Percentiles rank a stretch among this genome's conserved stretches.
Evolutionary conservation across 2,888 invertebrate genomes (phyloP).

Genomic region (Syritta pipiens): DNA sequence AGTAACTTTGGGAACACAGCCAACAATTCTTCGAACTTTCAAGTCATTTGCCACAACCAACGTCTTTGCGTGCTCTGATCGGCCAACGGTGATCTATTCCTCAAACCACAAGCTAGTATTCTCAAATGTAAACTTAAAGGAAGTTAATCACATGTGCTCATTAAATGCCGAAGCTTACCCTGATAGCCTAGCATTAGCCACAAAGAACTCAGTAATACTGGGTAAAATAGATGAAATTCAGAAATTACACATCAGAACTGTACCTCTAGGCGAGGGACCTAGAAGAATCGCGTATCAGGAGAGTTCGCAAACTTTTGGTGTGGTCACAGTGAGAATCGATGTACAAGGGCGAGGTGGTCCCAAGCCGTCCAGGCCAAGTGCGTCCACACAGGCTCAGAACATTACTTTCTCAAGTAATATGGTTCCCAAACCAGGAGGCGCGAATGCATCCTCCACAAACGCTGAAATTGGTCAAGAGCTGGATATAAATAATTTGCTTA

Average conservation of each 20-base stretch:
- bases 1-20: conserved; percentile 98
- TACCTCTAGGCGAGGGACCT: conserved; percentile 96
- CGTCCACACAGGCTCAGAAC: conserved; percentile 88
- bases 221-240: conserved; percentile 99
- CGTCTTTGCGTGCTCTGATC: conserved; percentile 99
- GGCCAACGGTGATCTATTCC: conserved; percentile 99
- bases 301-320: conserved; percentile 94
- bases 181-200: conserved; percentile 83
- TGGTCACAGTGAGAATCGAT: conserved; percentile 94
- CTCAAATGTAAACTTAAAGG: conserved; percentile 97
- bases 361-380: conserved; percentile 85
- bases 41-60: conserved; percentile 94
- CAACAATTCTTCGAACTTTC: conserved; percentile 94
- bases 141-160: conserved; percentile 98
- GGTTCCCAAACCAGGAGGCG: conserved; percentile 79
- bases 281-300: conserved; percentile 97
- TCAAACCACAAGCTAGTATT: conserved; percentile 99
- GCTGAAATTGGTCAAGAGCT: conserved; percentile 87
- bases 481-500: conserved; percentile 92
- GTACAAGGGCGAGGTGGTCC: conserved; percentile 88
- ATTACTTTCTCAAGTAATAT: conserved; percentile 82
- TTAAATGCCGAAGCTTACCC: conserved; percentile 97
- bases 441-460: conserved; percentile 77
- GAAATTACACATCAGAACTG: conserved; percentile 97
- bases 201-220: conserved; percentile 84